Percentiles rank a stretch among this genome's conserved stretches.
phyloP scores from a whole-genome alignment of 2,113 vertebrate species.

The Psephotus haematonotus region DNA sequence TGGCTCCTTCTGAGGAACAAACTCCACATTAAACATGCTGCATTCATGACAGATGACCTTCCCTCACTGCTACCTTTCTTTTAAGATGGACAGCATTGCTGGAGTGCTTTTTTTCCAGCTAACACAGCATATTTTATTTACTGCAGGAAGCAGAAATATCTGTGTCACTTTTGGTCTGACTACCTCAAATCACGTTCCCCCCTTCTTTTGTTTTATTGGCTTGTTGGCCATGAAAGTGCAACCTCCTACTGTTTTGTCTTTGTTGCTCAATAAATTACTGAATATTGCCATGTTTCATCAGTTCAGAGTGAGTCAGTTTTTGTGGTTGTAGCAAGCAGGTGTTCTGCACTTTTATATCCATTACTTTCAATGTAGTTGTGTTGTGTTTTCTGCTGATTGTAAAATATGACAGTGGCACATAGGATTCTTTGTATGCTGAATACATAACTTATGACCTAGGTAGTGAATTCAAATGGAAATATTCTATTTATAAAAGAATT shows the following conservation, averaged over 20 bases:
- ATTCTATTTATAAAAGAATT: background rate
- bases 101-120: background rate
- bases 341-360: background rate
- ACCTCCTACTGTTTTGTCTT: conserved; percentile 10
- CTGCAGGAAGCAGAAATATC: conserved; percentile 22
- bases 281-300: background rate
- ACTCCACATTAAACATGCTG: background rate
- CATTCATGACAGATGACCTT: background rate
- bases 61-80: background rate
- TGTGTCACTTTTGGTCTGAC: background rate
- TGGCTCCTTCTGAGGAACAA: background rate
- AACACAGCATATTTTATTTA: conserved; percentile 28
- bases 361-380: background rate
- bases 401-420: background rate
- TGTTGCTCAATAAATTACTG: conserved; percentile 27
- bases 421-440: background rate
- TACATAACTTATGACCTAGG: background rate
- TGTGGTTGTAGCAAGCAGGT: background rate
- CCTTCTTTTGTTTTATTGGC: background rate
- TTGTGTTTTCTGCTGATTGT: background rate
- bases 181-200: background rate
- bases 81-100: background rate
- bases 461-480: background rate
- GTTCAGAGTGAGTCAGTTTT: background rate
- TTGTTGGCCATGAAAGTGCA: background rate